Evolutionary conservation across 1,140 invertebrate genomes (phyloP), one percentile per base, ranked within the genome.

Genomic region (Sarcophaga bullata): DNA sequence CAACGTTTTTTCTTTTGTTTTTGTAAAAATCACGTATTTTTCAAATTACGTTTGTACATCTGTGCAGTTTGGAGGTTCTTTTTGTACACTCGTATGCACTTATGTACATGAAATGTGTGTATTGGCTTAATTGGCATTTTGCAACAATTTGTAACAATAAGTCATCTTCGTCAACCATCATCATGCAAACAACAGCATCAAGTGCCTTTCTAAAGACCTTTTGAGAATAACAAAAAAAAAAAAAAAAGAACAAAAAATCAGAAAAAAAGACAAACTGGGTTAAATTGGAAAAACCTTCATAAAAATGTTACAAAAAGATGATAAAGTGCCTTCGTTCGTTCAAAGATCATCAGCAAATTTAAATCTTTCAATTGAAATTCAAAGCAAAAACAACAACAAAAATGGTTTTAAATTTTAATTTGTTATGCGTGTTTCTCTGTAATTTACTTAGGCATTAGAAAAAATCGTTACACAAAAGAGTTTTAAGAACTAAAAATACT

Each of bases 191-290:
- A 10, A 10, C 50, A 10, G 50, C 50, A 9, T 10, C 8, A 68
- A 68, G 62, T 17, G 62, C 62, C 62, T 68, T 68, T 68, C 62
- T 68, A 68, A 68, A 68, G 62, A 68, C 62, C 62, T 68, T 68
- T 68, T n/a, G 19, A 68, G 17, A 68, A 68, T 68, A 7, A 25
- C n/a, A 3, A n/a, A 19, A 68, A 15, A 68, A 68, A 13, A 7
- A 11, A n/a, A n/a, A n/a, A n/a, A n/a, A n/a, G n/a, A 7, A 25
- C n/a, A 3, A n/a, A 19, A 68, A 15, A 68, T n/a, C n/a, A 68
- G 6, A 7, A 11, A n/a, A n/a, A 58, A n/a, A 15, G n/a, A 58
- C 54, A 25, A 68, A 19, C 62, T 68, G 19, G 62, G 62, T 68
- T 68, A 68, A 37, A 37, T 4, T 37, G 4, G 25, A 37, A 17